Evolutionary conservation across 1,140 invertebrate genomes (phyloP), one percentile per base, ranked within the genome.

Genomic region (Drosophila burlai): DNA sequence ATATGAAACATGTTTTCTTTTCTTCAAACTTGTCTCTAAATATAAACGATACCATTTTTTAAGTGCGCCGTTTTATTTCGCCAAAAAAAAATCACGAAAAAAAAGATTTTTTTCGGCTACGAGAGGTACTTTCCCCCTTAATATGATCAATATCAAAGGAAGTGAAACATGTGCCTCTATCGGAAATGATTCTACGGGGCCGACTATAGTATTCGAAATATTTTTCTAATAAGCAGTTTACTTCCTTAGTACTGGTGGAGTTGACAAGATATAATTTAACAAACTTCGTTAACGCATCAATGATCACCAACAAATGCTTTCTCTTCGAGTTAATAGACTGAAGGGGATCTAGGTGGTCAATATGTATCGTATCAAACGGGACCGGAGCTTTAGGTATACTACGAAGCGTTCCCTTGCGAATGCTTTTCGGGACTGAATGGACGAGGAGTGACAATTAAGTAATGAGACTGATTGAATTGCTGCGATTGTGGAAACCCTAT

Each of bases 161-260:
- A 31, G 31, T 31, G 9, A 46, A 46, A 46, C 18, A 45, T 0
- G 43, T 45, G 10, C 43, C 21, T 55, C 18, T 29, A 21, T 55
- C n/a, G 9, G n/a, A 55, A 15, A 55, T 55, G 13, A 21, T 16
- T 21, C 18, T 36, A 6, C 52, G 52, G 5, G 52, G 52, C n/a
- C 52, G n/a, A 10, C 52, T 36, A 36, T 55, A 54, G 15, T 34
- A 54, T 21, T 38, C 54, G 8, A 55, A 55, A 18, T 38, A 55
- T 24, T 36, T 55, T 13, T 21, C n/a, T 38, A 55, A 55, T 15
- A 8, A 26, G 1, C 47, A 50, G 10, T 50, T 50, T 2, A 24
- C 52, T 16, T 54, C 52, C 16, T 10, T 54, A 54, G 52, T 34
- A 18, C 29, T 54, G 13, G 29, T 36, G 10, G 6, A 54, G 2